Percentiles rank a stretch among this genome's conserved stretches.
Evolutionary conservation across 2,797 vertebrate genomes (phyloP).

Genomic region (Dendrocincla tyrannina): DNA sequence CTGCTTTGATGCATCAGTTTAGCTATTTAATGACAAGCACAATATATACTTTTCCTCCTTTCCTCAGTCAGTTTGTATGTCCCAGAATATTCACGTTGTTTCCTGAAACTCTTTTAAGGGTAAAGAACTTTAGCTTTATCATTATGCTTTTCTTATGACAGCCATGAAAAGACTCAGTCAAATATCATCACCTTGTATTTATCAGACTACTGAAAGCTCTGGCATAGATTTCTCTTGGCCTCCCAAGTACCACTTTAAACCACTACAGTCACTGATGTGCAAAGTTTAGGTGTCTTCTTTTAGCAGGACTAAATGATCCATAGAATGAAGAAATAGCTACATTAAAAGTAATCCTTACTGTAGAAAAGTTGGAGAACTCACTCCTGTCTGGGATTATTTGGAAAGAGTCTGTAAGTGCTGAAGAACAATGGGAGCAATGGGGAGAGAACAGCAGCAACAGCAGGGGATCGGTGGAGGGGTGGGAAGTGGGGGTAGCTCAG

Average conservation of each 20-base stretch:
- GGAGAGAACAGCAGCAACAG: neutral
- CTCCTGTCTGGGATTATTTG: neutral
- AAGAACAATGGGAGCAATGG: neutral
- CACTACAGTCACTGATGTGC: neutral
- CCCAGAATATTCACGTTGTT: neutral
- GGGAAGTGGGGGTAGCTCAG: neutral
- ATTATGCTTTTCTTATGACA: constrained; percentile 35
- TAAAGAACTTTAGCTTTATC: constrained; percentile 8
- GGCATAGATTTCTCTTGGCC: neutral
- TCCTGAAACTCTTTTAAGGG: neutral
- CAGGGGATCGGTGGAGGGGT: neutral
- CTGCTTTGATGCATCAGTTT: neutral
- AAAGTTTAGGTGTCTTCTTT: constrained; percentile 2
- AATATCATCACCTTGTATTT: constrained; percentile 40
- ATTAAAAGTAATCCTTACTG: neutral
- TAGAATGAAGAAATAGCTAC: neutral
- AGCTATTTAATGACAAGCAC: neutral
- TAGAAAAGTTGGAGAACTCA: neutral
- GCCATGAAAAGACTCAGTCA: constrained; percentile 1
- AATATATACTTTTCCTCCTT: neutral
- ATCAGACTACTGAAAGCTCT: constrained; percentile 12
- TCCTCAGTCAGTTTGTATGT: neutral
- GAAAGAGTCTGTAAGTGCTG: neutral
- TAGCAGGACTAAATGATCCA: neutral
- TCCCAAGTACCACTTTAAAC: neutral